These are phyloP conservation scores for Astur gentilis DNA, from an alignment of 2,113 vertebrate species.

Conservation along the genomic window DNA sequence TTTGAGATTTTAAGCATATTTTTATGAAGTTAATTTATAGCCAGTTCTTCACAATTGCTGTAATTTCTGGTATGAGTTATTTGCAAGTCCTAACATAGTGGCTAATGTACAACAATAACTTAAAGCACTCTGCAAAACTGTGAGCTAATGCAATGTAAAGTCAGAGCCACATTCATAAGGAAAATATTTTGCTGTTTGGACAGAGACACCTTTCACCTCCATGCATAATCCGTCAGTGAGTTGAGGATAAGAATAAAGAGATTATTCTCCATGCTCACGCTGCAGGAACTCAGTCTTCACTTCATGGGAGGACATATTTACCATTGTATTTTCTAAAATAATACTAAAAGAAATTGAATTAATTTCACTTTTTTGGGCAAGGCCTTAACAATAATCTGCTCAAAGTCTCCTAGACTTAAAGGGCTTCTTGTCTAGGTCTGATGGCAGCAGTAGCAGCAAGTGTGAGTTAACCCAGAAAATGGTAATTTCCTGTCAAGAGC, in stretches of 20 bases:
- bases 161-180: conserved; percentile 62
- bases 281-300: conserved; percentile 38
- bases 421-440: conserved; percentile 55
- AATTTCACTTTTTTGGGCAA: conserved; percentile 28
- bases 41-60: neutral
- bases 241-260: conserved; percentile 58
- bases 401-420: conserved; percentile 34
- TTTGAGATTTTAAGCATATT: neutral
- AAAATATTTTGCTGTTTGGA: conserved; percentile 72
- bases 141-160: neutral
- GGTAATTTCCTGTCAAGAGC: conserved; percentile 85
- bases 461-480: conserved; percentile 78
- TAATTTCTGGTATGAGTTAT: neutral
- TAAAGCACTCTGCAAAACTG: neutral
- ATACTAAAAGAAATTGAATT: conserved; percentile 57
- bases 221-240: conserved; percentile 14
- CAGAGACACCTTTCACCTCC: conserved; percentile 63
- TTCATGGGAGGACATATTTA: conserved; percentile 38
- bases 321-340: conserved; percentile 61
- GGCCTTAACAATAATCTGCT: conserved; percentile 22
- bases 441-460: conserved; percentile 53
- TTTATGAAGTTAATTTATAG: neutral
- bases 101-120: neutral
- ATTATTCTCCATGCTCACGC: conserved; percentile 60
- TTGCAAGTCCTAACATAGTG: neutral